Percentiles rank a stretch among this genome's conserved stretches.
These are phyloP conservation scores for Tapirus terrestris DNA, from an alignment of 2,113 vertebrate genomes.

Conservation along the genomic window DNA sequence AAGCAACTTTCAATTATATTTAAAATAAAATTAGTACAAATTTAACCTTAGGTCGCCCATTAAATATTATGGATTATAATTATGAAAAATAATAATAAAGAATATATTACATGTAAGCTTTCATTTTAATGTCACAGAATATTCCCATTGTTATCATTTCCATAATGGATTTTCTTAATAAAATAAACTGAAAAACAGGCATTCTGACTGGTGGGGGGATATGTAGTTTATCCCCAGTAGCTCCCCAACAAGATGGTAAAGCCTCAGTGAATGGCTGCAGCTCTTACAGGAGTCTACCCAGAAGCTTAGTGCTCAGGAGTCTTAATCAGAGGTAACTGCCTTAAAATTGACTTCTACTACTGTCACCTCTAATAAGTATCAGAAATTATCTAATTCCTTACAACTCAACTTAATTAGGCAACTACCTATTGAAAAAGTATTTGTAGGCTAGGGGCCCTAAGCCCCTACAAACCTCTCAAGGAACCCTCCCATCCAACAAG, in stretches of 20 bases:
- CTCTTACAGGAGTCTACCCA: background rate
- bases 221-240: background rate
- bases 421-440: background rate
- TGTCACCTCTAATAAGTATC: background rate
- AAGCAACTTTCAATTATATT: constrained; percentile 27
- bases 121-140: constrained; percentile 38
- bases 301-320: background rate
- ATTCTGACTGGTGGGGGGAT: background rate
- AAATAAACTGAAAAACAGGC: background rate
- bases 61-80: constrained; percentile 4
- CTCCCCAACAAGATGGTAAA: background rate
- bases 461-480: background rate
- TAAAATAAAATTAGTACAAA: background rate
- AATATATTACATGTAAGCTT: background rate
- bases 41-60: background rate
- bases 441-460: background rate
- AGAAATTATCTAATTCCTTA: constrained; percentile 16
- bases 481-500: background rate
- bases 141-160: background rate
- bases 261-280: background rate
- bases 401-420: background rate
- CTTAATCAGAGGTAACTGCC: background rate
- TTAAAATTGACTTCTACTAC: background rate
- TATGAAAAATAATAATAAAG: constrained; percentile 20
- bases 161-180: constrained; percentile 13